Conservation (phyloP, 2,888 invertebrate genomes). For the Rhogogaster chlorosoma region DNA sequence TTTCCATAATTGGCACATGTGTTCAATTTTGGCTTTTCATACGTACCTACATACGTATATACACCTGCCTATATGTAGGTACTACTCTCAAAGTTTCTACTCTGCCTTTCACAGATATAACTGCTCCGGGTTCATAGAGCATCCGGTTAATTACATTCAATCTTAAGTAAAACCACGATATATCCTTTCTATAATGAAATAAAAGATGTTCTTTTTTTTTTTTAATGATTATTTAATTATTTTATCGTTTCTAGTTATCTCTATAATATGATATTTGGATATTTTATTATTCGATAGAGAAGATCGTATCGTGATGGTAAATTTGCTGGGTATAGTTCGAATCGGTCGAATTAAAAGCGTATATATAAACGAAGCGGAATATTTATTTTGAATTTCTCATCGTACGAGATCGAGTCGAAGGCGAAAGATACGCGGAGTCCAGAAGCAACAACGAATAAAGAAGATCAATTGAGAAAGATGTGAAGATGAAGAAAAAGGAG, state of each 20-base stretch:
- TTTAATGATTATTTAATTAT: background rate
- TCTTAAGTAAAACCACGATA: background rate
- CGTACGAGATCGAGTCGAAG: background rate
- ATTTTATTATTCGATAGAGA: background rate
- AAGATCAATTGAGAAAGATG: constrained; percentile 49
- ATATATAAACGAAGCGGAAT: background rate
- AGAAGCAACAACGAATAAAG: constrained; percentile 9
- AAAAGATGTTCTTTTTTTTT: background rate
- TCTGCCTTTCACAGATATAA: constrained; percentile 39
- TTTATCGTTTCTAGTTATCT: background rate
- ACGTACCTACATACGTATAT: background rate
- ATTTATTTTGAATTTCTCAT: background rate
- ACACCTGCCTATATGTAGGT: background rate
- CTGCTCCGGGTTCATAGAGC: constrained; percentile 42
- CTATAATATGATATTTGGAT: background rate
- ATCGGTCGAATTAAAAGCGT: background rate
- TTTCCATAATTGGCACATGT: background rate
- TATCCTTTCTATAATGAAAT: constrained; percentile 23
- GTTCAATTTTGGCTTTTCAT: constrained; percentile 1
- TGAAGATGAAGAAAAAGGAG: constrained; percentile 26
- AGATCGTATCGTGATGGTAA: background rate
- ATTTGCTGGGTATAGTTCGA: background rate
- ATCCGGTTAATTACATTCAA: constrained; percentile 43
- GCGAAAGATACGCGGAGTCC: background rate
- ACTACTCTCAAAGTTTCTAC: constrained; percentile 9